Conservation (phyloP, 2,113 vertebrate genomes). For the Thinocorus orbignyianus region DNA sequence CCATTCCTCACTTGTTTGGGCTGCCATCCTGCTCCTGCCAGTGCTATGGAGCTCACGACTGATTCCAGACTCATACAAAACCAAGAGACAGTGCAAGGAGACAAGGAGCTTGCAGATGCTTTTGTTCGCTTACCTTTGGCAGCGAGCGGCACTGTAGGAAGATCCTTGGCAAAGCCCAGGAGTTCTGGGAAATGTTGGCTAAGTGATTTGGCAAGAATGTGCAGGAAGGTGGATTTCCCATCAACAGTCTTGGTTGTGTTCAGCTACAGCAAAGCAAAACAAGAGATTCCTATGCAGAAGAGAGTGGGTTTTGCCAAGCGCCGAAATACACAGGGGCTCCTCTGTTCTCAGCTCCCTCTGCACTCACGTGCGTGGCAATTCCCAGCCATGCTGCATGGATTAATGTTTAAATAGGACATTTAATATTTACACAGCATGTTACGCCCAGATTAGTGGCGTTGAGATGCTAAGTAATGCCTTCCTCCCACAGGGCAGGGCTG, state of each 20-base stretch:
- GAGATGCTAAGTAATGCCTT: not conserved
- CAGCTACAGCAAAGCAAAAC: conserved; percentile 76
- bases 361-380: accelerated
- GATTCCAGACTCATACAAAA: not conserved
- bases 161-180: conserved; percentile 92
- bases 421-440: not conserved
- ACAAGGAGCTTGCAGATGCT: accelerated
- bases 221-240: conserved; percentile 96
- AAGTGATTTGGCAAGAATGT: conserved; percentile 98
- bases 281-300: not conserved
- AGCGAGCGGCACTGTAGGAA: conserved; percentile 90
- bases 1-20: not conserved
- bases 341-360: not conserved
- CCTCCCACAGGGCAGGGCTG: not conserved
- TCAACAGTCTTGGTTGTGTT: conserved; percentile 98
- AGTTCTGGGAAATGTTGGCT: conserved; percentile 98
- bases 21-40: not conserved
- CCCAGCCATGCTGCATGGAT: not conserved
- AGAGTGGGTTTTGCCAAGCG: accelerated
- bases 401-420: not conserved
- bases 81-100: not conserved
- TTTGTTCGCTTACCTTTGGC: conserved; percentile 87
- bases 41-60: not conserved
- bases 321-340: not conserved
- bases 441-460: not conserved